phyloP scores from a whole-genome alignment of 2,113 vertebrate genomes.

The Lamprologus sp. region DNA sequence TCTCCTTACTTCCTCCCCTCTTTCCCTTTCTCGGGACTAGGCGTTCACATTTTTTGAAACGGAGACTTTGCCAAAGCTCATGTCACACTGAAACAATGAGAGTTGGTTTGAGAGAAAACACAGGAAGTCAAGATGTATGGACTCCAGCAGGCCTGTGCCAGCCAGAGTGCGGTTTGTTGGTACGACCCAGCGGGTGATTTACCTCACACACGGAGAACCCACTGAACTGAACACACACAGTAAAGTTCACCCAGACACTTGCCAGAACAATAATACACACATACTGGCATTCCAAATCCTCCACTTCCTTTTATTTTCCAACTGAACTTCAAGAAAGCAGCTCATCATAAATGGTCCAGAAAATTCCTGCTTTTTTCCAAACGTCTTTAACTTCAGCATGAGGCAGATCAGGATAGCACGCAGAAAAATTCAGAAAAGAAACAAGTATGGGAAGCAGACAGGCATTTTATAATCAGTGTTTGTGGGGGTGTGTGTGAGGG shows the following conservation, averaged over 20 bases:
- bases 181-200: constrained; percentile 25
- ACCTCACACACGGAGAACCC: constrained; percentile 57
- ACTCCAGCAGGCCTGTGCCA: constrained; percentile 19
- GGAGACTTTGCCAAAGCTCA: constrained; percentile 24
- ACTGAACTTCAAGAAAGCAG: not conserved
- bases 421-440: not conserved
- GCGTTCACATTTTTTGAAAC: constrained; percentile 10
- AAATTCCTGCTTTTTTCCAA: not conserved
- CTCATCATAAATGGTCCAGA: not conserved
- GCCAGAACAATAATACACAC: constrained; percentile 7
- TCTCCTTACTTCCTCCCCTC: constrained; percentile 1
- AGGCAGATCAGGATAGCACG: not conserved
- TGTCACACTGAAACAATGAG: constrained; percentile 37
- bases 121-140: constrained; percentile 35
- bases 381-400: not conserved
- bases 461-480: not conserved
- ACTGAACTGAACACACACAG: constrained; percentile 25
- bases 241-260: not conserved
- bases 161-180: constrained; percentile 48
- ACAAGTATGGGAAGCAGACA: not conserved
- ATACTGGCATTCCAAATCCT: not conserved
- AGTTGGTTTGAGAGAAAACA: constrained; percentile 29
- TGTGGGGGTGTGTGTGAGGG: not conserved
- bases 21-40: constrained; percentile 9
- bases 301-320: not conserved